Evolutionary conservation across 2,113 vertebrate genomes (phyloP).

Genomic region (Hyperoodon ampullatus): DNA sequence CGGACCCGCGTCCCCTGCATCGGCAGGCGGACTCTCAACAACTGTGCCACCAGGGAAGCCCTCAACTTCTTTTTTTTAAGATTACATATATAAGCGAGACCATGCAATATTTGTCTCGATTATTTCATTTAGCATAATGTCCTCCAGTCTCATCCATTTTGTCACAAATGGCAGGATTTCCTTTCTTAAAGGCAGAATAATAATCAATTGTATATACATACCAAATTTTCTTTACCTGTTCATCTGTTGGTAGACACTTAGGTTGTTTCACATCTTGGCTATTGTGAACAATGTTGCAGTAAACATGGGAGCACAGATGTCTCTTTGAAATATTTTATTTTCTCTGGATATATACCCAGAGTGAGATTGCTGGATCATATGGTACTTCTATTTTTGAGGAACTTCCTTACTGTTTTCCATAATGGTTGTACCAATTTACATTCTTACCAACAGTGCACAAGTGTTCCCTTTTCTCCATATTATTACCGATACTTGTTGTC

Average conservation of each 20-base stretch:
- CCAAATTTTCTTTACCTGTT: no score
- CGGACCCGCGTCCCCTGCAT: no score
- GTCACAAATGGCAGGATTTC: background rate
- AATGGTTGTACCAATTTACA: background rate
- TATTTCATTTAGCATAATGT: background rate
- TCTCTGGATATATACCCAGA: background rate
- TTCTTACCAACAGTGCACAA: no score
- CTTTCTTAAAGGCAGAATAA: no score
- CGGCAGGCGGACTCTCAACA: no score
- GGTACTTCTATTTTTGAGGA: background rate
- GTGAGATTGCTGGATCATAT: background rate
- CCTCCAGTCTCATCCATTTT: background rate
- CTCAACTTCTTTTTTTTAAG: background rate
- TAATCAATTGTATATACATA: no score
- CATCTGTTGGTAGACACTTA: background rate
- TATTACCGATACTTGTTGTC: no score
- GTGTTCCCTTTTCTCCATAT: no score
- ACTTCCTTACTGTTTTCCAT: background rate
- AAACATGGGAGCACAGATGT: background rate
- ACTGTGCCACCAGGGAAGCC: no score
- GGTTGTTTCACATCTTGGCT: background rate
- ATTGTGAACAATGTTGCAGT: background rate
- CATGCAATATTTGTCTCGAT: background rate
- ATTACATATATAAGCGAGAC: background rate
- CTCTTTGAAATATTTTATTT: background rate